A percentile compares a stretch with the other conserved stretches of the same genome.
Evolutionary conservation across 2,113 vertebrate genomes (phyloP).

Genomic region (Raja brachyura): DNA sequence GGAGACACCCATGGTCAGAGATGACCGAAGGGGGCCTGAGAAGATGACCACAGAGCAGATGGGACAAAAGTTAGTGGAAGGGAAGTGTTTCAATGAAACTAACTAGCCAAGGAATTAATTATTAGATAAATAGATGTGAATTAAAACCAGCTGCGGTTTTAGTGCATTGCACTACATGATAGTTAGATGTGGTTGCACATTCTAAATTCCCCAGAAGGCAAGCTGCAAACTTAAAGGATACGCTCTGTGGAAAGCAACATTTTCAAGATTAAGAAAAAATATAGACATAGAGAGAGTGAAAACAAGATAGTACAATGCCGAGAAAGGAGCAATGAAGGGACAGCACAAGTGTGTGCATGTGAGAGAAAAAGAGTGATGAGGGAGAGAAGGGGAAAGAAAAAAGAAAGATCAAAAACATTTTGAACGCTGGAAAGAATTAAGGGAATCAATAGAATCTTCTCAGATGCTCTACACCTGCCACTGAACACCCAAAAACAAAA

Average conservation of each 20-base stretch:
- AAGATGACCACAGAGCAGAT: neutral
- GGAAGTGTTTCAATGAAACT: constrained; percentile 23
- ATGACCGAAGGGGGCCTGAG: too few species aligned
- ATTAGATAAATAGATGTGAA: neutral
- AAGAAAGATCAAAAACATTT: neutral
- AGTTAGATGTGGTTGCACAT: constrained; percentile 28
- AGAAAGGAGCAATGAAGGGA: too few species aligned
- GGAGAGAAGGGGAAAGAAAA: neutral
- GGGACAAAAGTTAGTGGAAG: neutral
- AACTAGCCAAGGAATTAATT: constrained; percentile 32
- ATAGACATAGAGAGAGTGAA: neutral
- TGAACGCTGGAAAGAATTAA: neutral
- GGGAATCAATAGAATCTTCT: neutral
- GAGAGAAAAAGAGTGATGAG: neutral
- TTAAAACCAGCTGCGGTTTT: constrained; percentile 17
- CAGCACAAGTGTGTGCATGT: too few species aligned
- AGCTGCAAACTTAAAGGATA: neutral
- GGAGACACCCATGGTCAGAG: too few species aligned
- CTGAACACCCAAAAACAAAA: neutral
- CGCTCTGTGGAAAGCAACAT: neutral
- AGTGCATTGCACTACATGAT: neutral
- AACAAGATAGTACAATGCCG: neutral
- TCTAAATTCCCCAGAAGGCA: neutral
- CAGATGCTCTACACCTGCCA: neutral
- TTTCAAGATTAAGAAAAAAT: neutral